phyloP scores from a whole-genome alignment of 2,797 vertebrate genomes.

The Pseudomugil gertrudae region DNA sequence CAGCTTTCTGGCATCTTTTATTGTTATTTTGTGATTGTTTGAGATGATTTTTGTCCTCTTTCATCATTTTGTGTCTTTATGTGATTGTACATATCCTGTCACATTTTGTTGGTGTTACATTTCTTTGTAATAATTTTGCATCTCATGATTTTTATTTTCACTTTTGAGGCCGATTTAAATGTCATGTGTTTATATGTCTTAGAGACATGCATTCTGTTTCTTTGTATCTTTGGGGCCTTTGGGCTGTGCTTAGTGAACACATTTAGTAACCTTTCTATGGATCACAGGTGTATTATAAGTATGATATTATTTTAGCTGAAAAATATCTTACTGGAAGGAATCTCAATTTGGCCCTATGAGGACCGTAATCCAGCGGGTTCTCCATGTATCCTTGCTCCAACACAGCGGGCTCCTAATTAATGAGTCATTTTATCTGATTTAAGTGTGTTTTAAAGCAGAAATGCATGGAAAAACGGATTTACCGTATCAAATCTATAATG shows the following conservation, averaged over 20 bases:
- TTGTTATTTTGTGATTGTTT: no score
- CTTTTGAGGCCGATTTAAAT: no score
- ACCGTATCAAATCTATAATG: background rate
- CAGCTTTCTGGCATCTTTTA: background rate
- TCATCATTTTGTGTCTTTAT: background rate
- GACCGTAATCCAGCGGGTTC: no score
- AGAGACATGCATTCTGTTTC: background rate
- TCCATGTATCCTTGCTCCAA: no score
- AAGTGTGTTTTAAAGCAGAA: no score
- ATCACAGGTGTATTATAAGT: background rate
- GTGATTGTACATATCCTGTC: background rate
- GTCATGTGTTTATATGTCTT: background rate
- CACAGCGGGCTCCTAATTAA: no score
- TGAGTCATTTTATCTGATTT: no score
- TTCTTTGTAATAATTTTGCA: background rate
- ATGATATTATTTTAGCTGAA: background rate
- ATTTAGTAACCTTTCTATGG: background rate
- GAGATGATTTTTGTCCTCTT: background rate
- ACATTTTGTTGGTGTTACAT: background rate
- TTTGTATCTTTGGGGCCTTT: background rate
- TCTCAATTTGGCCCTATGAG: no score
- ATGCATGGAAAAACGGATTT: no score
- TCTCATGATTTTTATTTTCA: background rate
- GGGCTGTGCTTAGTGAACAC: background rate
- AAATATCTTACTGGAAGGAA: background rate